These are phyloP conservation scores for Tiliacea aurago DNA, from an alignment of 2,888 invertebrate species.

Conservation along the genomic window DNA sequence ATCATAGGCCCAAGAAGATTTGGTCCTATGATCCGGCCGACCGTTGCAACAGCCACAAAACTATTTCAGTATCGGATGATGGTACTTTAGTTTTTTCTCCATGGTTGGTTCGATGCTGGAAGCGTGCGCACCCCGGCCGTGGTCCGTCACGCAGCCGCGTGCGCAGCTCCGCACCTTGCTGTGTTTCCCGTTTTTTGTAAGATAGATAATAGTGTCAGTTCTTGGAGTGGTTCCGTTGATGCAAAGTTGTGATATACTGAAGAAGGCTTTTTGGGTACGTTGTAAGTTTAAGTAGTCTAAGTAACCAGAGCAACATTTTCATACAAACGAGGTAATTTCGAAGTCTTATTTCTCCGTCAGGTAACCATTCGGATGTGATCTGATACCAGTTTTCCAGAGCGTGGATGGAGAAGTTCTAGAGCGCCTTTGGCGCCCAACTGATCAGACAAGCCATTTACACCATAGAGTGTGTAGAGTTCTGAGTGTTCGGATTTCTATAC, in stretches of 20 bases:
- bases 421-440: too few species aligned
- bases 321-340: too few species aligned
- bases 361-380: too few species aligned
- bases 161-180: slow-evolving; percentile 88
- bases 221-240: slow-evolving; percentile 50
- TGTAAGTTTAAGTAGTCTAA: too few species aligned
- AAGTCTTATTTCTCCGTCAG: too few species aligned
- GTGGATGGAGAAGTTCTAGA: too few species aligned
- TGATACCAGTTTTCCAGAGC: too few species aligned
- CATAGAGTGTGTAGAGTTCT: too few species aligned
- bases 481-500: too few species aligned
- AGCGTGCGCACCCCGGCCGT: slow-evolving; percentile 74
- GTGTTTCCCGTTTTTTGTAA: slow-evolving; percentile 58
- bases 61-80: slow-evolving; percentile 26
- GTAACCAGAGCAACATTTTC: too few species aligned
- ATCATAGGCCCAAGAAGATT: background rate
- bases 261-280: too few species aligned
- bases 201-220: slow-evolving; percentile 44
- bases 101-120: slow-evolving; percentile 68
- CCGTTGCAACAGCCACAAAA: slow-evolving; percentile 25
- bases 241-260: background rate
- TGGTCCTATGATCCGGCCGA: background rate
- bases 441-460: too few species aligned
- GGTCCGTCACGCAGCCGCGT: slow-evolving; percentile 86
- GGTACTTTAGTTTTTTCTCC: slow-evolving; percentile 58